Conservation (phyloP, 1,140 invertebrate species). For the Drosophila santomea region DNA sequence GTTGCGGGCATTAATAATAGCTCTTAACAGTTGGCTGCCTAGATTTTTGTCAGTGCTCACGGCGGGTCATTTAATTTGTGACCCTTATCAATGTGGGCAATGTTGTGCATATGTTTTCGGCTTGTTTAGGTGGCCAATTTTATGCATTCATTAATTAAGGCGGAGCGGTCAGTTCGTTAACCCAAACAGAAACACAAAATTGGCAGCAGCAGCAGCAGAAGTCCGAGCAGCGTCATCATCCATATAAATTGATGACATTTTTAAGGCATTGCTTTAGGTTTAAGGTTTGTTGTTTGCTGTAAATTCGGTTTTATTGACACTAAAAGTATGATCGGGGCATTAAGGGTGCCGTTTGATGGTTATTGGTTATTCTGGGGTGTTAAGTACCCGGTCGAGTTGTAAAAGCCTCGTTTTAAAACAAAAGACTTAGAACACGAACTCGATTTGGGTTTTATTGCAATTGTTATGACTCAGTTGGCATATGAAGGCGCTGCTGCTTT, state of each 20-base stretch:
- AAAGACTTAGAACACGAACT: conserved; percentile 73
- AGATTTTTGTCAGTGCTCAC: neutral
- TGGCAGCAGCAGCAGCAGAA: conserved; percentile 7
- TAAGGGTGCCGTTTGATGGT: conserved; percentile 54
- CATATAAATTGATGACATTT: conserved; percentile 54
- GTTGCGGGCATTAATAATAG: no score
- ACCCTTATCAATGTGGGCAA: conserved; percentile 70
- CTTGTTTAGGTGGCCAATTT: conserved; percentile 49
- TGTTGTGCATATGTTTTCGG: conserved; percentile 69
- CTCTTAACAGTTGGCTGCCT: neutral
- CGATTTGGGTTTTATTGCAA: conserved; percentile 33
- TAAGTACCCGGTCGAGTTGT: conserved; percentile 49
- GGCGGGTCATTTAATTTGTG: conserved; percentile 64
- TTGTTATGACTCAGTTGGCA: conserved; percentile 46
- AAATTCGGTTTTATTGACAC: conserved; percentile 64
- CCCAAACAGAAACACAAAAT: conserved; percentile 38
- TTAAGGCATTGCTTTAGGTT: conserved; percentile 21
- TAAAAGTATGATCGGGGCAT: conserved; percentile 39
- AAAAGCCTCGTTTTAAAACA: conserved; percentile 51
- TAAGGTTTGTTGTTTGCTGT: conserved; percentile 53
- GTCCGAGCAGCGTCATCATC: conserved; percentile 21
- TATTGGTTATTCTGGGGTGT: conserved; percentile 55
- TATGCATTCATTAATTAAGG: conserved; percentile 75
- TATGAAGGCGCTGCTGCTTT: conserved; percentile 6
- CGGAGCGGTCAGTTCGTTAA: conserved; percentile 65